A percentile compares a stretch with the other conserved stretches of the same genome.
phyloP scores from a whole-genome alignment of 2,797 vertebrate genomes.

The Eremophila alpestris region DNA sequence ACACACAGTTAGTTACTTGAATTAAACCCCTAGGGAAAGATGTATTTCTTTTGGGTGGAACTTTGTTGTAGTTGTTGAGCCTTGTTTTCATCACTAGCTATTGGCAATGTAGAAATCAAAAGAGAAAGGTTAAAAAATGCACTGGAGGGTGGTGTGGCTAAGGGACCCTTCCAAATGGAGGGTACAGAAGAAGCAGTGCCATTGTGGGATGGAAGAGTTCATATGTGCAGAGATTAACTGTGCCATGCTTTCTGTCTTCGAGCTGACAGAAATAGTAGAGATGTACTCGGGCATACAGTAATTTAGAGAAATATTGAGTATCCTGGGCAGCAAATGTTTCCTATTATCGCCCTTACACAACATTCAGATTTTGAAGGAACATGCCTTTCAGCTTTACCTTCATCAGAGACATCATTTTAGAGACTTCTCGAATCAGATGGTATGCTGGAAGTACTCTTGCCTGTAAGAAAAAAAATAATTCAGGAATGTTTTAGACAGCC shows the following conservation, averaged over 20 bases:
- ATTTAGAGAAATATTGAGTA: neutral
- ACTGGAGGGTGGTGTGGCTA: neutral
- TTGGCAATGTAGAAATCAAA: neutral
- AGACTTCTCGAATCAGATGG: neutral
- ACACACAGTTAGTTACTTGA: neutral
- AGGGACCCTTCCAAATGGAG: neutral
- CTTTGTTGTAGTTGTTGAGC: neutral
- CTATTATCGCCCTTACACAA: neutral
- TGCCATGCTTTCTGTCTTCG: accelerated
- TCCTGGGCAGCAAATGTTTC: neutral
- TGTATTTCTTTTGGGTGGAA: neutral
- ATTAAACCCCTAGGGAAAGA: neutral
- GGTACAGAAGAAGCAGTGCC: accelerated
- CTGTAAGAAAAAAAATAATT: neutral
- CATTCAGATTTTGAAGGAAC: neutral
- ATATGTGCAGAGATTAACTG: neutral
- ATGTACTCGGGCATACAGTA: neutral
- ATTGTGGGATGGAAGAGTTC: neutral
- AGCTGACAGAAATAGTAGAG: neutral
- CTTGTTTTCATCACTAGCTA: neutral
- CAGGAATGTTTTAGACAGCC: neutral
- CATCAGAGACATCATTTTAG: neutral
- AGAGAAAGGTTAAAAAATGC: neutral
- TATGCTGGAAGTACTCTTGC: neutral
- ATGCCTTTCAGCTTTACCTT: neutral